Percentiles rank a stretch among this genome's conserved stretches.
These are phyloP conservation scores for Drosophila kambysellisi DNA, from an alignment of 2,888 invertebrate species.

Conservation along the genomic window DNA sequence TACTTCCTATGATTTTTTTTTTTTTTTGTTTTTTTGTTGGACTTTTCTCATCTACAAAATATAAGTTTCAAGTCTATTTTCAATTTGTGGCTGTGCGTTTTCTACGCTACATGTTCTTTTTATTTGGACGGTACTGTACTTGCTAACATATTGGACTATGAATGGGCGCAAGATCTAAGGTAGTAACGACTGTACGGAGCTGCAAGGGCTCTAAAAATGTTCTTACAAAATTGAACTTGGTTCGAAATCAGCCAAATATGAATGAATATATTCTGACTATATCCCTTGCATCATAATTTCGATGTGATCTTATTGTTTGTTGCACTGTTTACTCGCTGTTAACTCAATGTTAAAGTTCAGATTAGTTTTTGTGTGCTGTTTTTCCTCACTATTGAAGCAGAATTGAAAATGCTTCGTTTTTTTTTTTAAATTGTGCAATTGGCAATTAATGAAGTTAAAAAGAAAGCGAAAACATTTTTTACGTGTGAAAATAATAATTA, in stretches of 20 bases:
- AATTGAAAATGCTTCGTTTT: conserved; percentile 14
- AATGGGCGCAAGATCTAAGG: conserved; percentile 9
- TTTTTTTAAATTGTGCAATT: conserved; percentile 38
- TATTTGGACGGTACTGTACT: conserved; percentile 71
- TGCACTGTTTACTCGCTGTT: conserved; percentile 46
- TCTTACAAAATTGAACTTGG: conserved; percentile 19
- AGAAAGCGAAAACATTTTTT: conserved; percentile 20
- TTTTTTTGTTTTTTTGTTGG: neutral
- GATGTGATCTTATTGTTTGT: conserved; percentile 36
- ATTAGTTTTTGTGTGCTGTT: conserved; percentile 20
- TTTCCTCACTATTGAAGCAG: conserved; percentile 27
- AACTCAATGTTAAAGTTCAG: conserved; percentile 28
- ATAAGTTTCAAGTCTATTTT: conserved; percentile 59
- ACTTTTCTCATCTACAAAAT: conserved; percentile 53
- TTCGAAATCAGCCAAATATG: conserved; percentile 5
- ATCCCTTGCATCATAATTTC: conserved; percentile 18
- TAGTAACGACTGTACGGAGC: conserved; percentile 19
- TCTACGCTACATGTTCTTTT: conserved; percentile 53
- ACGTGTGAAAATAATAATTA: conserved; percentile 10
- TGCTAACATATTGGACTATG: conserved; percentile 38
- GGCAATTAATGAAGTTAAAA: conserved; percentile 31
- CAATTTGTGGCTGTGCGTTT: conserved; percentile 43
- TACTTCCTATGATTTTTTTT: neutral
- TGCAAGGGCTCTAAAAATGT: conserved; percentile 26
- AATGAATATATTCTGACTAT: conserved; percentile 1